These are phyloP conservation scores for Antheraea yamamai DNA, from an alignment of 2,888 invertebrate genomes.

Conservation along the genomic window DNA sequence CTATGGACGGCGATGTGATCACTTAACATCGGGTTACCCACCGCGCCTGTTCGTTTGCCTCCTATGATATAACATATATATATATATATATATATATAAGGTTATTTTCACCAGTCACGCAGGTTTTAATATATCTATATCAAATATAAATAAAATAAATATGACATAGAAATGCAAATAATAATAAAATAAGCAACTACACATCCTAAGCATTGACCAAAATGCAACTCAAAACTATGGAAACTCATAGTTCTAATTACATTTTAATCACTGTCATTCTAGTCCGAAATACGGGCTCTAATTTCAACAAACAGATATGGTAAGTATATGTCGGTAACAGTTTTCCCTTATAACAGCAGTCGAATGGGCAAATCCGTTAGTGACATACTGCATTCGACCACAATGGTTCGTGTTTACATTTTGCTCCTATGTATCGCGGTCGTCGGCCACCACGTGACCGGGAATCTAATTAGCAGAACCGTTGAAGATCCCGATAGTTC, in stretches of 20 bases:
- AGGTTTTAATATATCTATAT: too few species aligned
- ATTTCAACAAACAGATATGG: not conserved
- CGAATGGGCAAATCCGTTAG: constrained; percentile 28
- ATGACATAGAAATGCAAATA: not conserved
- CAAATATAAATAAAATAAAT: not conserved
- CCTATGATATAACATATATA: too few species aligned
- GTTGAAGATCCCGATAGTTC: constrained; percentile 32
- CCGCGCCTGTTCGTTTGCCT: too few species aligned
- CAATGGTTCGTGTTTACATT: constrained; percentile 30
- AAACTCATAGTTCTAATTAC: not conserved
- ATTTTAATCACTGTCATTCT: not conserved
- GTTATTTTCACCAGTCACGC: too few species aligned
- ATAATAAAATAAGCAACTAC: not conserved
- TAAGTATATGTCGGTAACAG: constrained; percentile 18
- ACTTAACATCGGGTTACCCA: too few species aligned
- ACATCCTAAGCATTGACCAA: not conserved
- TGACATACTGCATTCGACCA: constrained; percentile 28
- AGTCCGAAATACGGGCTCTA: not conserved
- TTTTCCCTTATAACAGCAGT: constrained; percentile 33
- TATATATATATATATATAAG: too few species aligned
- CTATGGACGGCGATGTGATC: too few species aligned
- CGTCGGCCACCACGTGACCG: constrained; percentile 39
- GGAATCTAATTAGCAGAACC: constrained; percentile 44
- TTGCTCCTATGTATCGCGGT: constrained; percentile 18
- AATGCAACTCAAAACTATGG: not conserved